Evolutionary conservation across 1,140 invertebrate species (phyloP).

Genomic region (Bombus soroeensis): DNA sequence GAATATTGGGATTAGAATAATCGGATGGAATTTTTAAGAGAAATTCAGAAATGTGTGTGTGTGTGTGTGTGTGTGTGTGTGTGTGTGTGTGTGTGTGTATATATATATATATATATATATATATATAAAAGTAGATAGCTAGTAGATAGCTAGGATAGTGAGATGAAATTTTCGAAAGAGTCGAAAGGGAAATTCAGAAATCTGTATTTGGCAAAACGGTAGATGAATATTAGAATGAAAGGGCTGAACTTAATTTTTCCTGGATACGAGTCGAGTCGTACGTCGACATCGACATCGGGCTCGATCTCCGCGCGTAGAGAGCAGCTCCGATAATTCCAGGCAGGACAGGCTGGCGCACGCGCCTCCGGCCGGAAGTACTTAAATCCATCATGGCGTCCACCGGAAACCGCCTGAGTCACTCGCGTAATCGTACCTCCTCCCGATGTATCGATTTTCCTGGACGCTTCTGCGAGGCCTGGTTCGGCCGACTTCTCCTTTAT

Average conservation of each 20-base stretch:
- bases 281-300: constrained; percentile 46
- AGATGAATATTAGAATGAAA: too few species aligned
- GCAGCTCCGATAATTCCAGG: constrained; percentile 67
- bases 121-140: too few species aligned
- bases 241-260: neutral
- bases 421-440: constrained; percentile 76
- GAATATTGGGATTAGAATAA: neutral
- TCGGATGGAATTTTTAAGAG: neutral
- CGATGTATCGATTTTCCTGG: constrained; percentile 74
- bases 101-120: too few species aligned
- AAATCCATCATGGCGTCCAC: constrained; percentile 78
- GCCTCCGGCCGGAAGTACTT: constrained; percentile 76
- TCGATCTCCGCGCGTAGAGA: constrained; percentile 57
- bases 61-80: too few species aligned
- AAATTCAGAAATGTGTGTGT: neutral
- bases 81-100: too few species aligned
- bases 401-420: constrained; percentile 79
- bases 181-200: neutral
- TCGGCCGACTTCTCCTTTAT: constrained; percentile 61
- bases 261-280: neutral
- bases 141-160: neutral
- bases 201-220: neutral
- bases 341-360: constrained; percentile 71
- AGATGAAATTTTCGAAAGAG: neutral
- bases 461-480: constrained; percentile 59